These are phyloP conservation scores for Venustaconcha ellipsiformis DNA, from an alignment of 1,140 invertebrate genomes.

Conservation along the genomic window DNA sequence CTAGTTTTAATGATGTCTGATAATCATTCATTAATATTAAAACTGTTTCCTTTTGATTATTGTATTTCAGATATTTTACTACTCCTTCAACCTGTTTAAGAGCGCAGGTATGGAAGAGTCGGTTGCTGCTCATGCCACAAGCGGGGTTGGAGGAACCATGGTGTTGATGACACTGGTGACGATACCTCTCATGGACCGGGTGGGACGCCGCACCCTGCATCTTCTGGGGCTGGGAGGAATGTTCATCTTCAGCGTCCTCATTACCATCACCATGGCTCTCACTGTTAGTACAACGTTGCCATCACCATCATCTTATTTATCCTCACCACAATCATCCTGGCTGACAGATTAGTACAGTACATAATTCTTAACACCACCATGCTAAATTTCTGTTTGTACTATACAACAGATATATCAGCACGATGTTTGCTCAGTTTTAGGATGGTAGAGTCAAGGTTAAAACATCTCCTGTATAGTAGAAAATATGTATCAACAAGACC, in stretches of 20 bases:
- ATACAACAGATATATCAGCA: too few species aligned
- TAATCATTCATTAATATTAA: too few species aligned
- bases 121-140: conserved; percentile 82
- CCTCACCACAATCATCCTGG: too few species aligned
- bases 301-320: not conserved
- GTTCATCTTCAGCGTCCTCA: conserved; percentile 93
- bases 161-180: conserved; percentile 66
- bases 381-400: too few species aligned
- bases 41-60: not conserved
- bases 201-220: conserved; percentile 84
- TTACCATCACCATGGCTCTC: conserved; percentile 84
- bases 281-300: conserved; percentile 76
- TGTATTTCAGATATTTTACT: conserved; percentile 78
- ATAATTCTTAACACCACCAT: too few species aligned
- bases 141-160: conserved; percentile 77
- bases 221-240: conserved; percentile 82
- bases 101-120: conserved; percentile 75
- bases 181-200: conserved; percentile 69
- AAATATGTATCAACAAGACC: too few species aligned
- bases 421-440: too few species aligned
- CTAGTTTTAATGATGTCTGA: too few species aligned
- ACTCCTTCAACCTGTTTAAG: conserved; percentile 85
- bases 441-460: too few species aligned
- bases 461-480: too few species aligned
- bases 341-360: too few species aligned